phyloP scores from a whole-genome alignment of 2,888 invertebrate genomes.

The Trileptium ribeirensis region DNA sequence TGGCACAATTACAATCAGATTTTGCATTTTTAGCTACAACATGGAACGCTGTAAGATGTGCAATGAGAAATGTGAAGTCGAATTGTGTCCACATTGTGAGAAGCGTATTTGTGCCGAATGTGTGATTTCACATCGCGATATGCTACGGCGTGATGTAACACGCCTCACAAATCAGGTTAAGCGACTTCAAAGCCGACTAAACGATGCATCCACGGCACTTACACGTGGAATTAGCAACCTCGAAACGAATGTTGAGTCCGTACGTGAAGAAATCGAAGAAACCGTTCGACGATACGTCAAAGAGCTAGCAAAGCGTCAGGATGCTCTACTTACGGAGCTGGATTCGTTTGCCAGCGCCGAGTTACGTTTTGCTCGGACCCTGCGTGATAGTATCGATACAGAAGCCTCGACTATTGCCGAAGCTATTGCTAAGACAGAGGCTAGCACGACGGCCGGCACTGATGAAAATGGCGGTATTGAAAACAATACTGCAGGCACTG shows the following conservation, averaged over 20 bases:
- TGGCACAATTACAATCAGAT: too few relatives aligned
- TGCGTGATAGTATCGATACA: slow-evolving; percentile 85
- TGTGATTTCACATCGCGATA: slow-evolving; percentile 86
- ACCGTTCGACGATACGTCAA: slow-evolving; percentile 42
- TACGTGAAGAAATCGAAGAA: slow-evolving; percentile 87
- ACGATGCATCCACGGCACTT: slow-evolving; percentile 46
- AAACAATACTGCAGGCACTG: slow-evolving; percentile 63
- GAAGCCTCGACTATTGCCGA: slow-evolving; percentile 61
- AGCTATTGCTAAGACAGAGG: background rate
- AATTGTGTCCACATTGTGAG: slow-evolving; percentile 85
- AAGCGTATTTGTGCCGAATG: slow-evolving; percentile 94
- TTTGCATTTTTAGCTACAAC: slow-evolving; percentile 46
- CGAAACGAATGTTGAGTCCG: slow-evolving; percentile 78
- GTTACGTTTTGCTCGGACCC: slow-evolving; percentile 66
- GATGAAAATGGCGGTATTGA: slow-evolving; percentile 73
- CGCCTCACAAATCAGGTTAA: slow-evolving; percentile 71
- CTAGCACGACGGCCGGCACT: background rate
- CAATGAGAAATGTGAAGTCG: slow-evolving; percentile 50
- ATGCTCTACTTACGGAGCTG: slow-evolving; percentile 57
- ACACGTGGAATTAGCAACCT: slow-evolving; percentile 73
- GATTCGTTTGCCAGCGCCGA: slow-evolving; percentile 84
- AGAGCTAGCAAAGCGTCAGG: slow-evolving; percentile 61
- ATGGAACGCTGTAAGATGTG: slow-evolving; percentile 51
- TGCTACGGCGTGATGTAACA: slow-evolving; percentile 78
- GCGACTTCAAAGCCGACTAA: slow-evolving; percentile 45